phyloP scores from a whole-genome alignment of 2,113 vertebrate genomes.

The Oncorhynchus clarkii region DNA sequence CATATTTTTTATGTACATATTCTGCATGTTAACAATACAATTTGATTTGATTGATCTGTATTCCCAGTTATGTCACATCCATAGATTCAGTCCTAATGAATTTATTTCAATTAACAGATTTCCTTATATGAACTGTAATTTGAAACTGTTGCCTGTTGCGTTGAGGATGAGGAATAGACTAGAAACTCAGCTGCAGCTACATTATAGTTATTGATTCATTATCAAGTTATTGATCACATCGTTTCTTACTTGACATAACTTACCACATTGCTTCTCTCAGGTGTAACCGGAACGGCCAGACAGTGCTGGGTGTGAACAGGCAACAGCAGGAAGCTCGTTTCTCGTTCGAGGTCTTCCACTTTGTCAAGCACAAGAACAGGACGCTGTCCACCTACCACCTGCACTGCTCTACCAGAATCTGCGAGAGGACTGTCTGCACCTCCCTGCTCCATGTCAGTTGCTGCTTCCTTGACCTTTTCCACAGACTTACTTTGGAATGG shows the following conservation, averaged over 20 bases:
- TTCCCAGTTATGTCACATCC: no score
- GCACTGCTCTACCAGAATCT: slow-evolving; percentile 69
- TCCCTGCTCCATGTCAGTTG: slow-evolving; percentile 51
- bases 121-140: no score
- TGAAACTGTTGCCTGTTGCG: no score
- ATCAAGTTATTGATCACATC: not conserved
- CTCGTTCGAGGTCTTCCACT: slow-evolving; percentile 72
- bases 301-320: slow-evolving; percentile 57
- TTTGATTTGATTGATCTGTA: no score
- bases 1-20: no score
- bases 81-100: no score
- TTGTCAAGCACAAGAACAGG: slow-evolving; percentile 44
- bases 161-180: no score
- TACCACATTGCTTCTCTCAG: slow-evolving; percentile 33
- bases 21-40: no score
- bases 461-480: no score
- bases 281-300: slow-evolving; percentile 65
- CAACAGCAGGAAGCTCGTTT: slow-evolving; percentile 59
- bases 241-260: not conserved
- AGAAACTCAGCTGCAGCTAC: no score
- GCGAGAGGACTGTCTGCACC: slow-evolving; percentile 51
- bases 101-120: slow-evolving; percentile 25
- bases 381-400: slow-evolving; percentile 63
- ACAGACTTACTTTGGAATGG: no score
- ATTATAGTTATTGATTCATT: not conserved